Evolutionary conservation across 2,888 invertebrate genomes (phyloP).

Genomic region (Ligdia adustata): DNA sequence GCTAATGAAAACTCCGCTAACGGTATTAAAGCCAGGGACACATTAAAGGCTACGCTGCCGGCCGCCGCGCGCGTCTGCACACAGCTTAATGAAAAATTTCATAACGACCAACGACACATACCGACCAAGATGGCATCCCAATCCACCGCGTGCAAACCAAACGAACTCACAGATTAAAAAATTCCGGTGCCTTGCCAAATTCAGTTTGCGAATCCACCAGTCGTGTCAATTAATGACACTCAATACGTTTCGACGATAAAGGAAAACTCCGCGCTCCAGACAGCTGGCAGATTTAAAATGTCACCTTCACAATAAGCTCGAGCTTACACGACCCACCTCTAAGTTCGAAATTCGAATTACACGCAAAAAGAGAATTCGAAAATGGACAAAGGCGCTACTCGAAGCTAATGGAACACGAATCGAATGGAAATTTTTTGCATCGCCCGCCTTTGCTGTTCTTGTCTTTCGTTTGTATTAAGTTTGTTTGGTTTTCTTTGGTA

Average conservation of each 20-base stretch:
- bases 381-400: constrained; percentile 50
- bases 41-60: constrained; percentile 30
- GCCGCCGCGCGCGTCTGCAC: constrained; percentile 23
- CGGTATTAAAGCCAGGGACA: constrained; percentile 51
- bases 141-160: constrained; percentile 20
- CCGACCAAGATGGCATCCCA: constrained; percentile 38
- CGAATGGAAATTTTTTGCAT: constrained; percentile 53
- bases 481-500: constrained; percentile 38
- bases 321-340: constrained; percentile 13
- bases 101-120: constrained; percentile 50
- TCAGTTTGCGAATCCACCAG: not conserved
- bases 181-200: too few species aligned
- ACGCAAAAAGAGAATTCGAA: constrained; percentile 38
- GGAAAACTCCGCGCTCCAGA: constrained; percentile 6
- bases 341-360: constrained; percentile 40
- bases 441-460: constrained; percentile 47
- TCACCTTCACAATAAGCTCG: constrained; percentile 15
- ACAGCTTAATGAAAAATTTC: constrained; percentile 66
- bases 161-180: constrained; percentile 17
- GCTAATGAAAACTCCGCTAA: constrained; percentile 66
- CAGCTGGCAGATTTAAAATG: constrained; percentile 19
- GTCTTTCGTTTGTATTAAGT: constrained; percentile 41
- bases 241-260: constrained; percentile 9
- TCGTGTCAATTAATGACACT: not conserved
- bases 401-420: constrained; percentile 57